A percentile compares a stretch with the other conserved stretches of the same genome.
Evolutionary conservation across 2,888 invertebrate species (phyloP).

Genomic region (Microctonus hyperodae): DNA sequence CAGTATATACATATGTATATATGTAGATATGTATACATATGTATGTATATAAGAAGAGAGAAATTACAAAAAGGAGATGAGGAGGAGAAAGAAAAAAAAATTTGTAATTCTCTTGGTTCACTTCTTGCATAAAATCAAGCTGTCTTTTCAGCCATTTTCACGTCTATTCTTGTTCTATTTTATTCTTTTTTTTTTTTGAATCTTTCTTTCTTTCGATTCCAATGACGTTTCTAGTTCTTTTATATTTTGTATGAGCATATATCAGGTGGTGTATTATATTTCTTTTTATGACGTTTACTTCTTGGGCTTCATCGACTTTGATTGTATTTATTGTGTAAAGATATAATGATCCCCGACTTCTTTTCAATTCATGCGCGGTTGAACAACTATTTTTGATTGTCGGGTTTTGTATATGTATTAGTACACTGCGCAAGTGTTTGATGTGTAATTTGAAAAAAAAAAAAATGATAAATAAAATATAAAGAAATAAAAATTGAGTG

Average conservation of each 20-base stretch:
- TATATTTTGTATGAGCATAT: background rate
- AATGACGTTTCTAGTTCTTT: slow-evolving; percentile 9
- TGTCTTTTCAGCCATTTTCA: slow-evolving; percentile 24
- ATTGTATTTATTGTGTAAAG: slow-evolving; percentile 21
- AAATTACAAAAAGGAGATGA: background rate
- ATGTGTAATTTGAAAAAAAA: background rate
- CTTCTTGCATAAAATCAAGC: slow-evolving; percentile 25
- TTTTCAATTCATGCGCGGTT: slow-evolving; percentile 9
- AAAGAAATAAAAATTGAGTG: no score
- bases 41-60: background rate
- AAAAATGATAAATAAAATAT: background rate
- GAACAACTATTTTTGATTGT: slow-evolving; percentile 38
- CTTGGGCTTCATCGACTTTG: slow-evolving; percentile 26
- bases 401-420: slow-evolving; percentile 31
- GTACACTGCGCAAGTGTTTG: background rate
- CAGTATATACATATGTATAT: background rate
- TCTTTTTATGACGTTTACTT: background rate
- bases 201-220: background rate
- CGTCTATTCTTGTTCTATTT: slow-evolving; percentile 25
- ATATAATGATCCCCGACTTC: background rate
- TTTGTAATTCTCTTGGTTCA: background rate
- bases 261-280: background rate
- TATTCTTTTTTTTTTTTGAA: background rate
- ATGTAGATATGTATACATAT: no score
- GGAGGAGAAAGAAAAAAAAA: background rate